Evolutionary conservation across 2,797 vertebrate genomes (phyloP), one percentile per base, ranked within the genome.

Genomic region (Leucoraja ocellata): DNA sequence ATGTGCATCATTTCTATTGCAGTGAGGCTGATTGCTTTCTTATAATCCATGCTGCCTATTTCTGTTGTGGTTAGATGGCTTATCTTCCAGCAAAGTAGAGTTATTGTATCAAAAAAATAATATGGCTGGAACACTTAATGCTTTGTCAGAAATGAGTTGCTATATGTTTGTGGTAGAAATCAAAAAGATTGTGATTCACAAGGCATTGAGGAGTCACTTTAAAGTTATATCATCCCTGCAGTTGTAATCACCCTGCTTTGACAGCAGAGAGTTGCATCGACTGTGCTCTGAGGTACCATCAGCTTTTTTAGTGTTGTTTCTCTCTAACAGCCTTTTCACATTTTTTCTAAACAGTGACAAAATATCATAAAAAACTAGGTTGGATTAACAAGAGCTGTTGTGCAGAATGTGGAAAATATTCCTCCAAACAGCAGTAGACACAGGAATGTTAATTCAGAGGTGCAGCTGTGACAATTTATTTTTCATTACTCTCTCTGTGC

Each of bases 401-500:
- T 74, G 21, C 25, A 61, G 68, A 91, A 13, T 14, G 11, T 39
- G 11, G 88, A 14, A 10, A 74, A 39, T 36, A 54, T 91, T 91
- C 39, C 5, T 23, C 46, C 14, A 73, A 39, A 73, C 90, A 54
- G 39, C 68, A 91, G 39, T 68, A 21, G 25, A 74, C 10, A 10
- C 8, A 74, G 54, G 90, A 46, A 73, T 28, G 25, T 25, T 91
- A 91, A 91, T 74, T 91, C 90, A 73, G 90, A 91, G 71, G 25
- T 74, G 71, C 68, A 91, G 36, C 36, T 54, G 39, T 91, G 68
- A 74, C 90, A 91, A 91, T 91, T 74, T 74, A 74, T 74, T 74
- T 90, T 74, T 74, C 54, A 54, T 28, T 74, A 28, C 71, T 91
- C 71, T 74, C 2, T 73, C 68, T 91, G 68, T 73, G 46, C 36